These are phyloP conservation scores for Drosophila sordidula DNA, from an alignment of 2,888 invertebrate genomes.

Conservation along the genomic window DNA sequence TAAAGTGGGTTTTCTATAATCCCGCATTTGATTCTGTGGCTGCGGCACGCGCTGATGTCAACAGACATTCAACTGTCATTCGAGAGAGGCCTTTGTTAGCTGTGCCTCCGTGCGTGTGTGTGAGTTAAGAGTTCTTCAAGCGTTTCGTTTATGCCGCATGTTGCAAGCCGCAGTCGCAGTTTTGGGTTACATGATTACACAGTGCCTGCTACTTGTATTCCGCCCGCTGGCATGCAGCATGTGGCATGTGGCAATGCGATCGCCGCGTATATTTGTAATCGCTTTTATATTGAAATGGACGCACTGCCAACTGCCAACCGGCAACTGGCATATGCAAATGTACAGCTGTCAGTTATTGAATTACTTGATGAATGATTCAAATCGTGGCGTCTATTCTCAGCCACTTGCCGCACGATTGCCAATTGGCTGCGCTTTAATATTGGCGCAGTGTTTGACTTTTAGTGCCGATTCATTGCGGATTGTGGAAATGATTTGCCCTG, in stretches of 20 bases:
- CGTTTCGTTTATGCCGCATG: conserved; percentile 54
- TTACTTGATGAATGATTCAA: conserved; percentile 65
- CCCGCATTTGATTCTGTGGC: conserved; percentile 35
- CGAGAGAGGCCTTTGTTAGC: conserved; percentile 38
- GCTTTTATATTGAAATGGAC: conserved; percentile 47
- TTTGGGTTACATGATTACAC: conserved; percentile 50
- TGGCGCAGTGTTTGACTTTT: conserved; percentile 4
- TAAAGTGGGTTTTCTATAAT: conserved; percentile 1
- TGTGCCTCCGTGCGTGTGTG: not conserved
- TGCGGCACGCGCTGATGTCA: conserved; percentile 63
- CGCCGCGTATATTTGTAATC: conserved; percentile 29
- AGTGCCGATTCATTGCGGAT: conserved; percentile 41
- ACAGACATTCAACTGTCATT: conserved; percentile 57
- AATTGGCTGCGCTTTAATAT: conserved; percentile 38
- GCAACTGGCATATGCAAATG: conserved; percentile 51
- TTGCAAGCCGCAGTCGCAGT: conserved; percentile 57
- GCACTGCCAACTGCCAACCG: conserved; percentile 15
- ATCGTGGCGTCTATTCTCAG: conserved; percentile 38
- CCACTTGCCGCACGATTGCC: conserved; percentile 34
- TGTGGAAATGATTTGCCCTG: not conserved
- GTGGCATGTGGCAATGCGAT: conserved; percentile 28
- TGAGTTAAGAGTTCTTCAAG: conserved; percentile 49
- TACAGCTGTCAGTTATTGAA: conserved; percentile 58
- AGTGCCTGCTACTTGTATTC: conserved; percentile 57
- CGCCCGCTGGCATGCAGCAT: conserved; percentile 31